Conservation (phyloP, 1,140 invertebrate species). For the Lucilia cuprina region DNA sequence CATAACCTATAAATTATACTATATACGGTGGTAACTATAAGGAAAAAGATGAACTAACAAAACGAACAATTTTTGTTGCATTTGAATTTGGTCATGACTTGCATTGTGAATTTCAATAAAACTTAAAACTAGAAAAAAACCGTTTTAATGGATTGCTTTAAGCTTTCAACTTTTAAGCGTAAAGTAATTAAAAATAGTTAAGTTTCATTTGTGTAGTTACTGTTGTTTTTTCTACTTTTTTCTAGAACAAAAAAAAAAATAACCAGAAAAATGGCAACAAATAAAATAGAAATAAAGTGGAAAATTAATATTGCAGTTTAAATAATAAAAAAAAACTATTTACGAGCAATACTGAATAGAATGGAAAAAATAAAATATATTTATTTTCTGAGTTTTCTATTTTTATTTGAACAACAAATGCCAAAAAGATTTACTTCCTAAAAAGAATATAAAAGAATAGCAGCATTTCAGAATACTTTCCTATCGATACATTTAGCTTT, state of each 20-base stretch:
- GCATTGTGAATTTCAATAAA: not conserved
- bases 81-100: not conserved
- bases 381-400: no score
- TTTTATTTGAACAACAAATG: no score
- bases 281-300: not conserved
- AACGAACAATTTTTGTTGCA: not conserved
- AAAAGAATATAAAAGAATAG: no score
- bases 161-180: conserved; percentile 4
- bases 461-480: no score
- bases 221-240: not conserved
- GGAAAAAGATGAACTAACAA: no score
- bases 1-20: no score
- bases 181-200: conserved; percentile 18
- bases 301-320: not conserved
- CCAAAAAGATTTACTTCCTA: no score
- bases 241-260: not conserved
- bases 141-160: not conserved
- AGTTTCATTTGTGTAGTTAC: not conserved
- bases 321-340: not conserved
- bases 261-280: not conserved
- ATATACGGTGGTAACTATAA: no score
- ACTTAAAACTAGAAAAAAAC: not conserved
- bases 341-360: not conserved
- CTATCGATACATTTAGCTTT: no score
- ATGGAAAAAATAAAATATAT: no score